Evolutionary conservation across 1,140 invertebrate species (phyloP), one percentile per base, ranked within the genome.

Genomic region (Adelges cooleyi): DNA sequence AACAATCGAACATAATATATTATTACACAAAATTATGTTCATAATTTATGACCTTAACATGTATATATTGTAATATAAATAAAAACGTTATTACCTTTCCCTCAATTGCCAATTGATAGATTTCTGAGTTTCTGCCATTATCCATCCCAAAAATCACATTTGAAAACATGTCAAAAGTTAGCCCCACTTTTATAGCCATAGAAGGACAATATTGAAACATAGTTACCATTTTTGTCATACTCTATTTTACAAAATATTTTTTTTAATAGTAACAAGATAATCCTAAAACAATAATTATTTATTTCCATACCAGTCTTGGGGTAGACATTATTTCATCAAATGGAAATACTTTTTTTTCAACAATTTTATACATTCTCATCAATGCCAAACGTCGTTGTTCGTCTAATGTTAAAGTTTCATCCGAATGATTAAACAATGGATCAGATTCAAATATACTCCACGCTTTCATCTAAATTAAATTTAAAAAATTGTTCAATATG

Each of bases 391-490:
- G 77, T 73, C 86, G 82, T 68, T 81, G 77, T 71, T 94, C 87
- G 65, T 92, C 86, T n/a, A 88, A 74, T 11, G 81, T 79, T n/a
- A 77, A 76, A 20, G 56, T 62, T 25, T 67, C 62, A 11, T 65
- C 27, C 0, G 53, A 38, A 27, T 70, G 79, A 67, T 79, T 77
- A 73, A 96, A 97, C 0, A 87, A 70, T 6, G 89, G 86, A 74
- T 93, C 87, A n/a, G 78, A 83, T 75, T 90, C 83, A 36, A 96
- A 73, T 4, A 82, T 83, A 23, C 83, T 80, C 86, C 87, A 94
- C 67, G 95, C 78, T 73, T 83, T 83, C 71, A 89, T 82, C 91
- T 95, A 73, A 38, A 81, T 76, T 53, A 3, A n/a, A 2, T 52
- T n/a, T n/a, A n/a, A n/a, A n/a, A n/a, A n/a, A n/a, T n/a, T n/a